Percentiles rank a stretch among this genome's conserved stretches.
Conservation (phyloP, 2,113 vertebrate species). For the Corydoras sp. region DNA sequence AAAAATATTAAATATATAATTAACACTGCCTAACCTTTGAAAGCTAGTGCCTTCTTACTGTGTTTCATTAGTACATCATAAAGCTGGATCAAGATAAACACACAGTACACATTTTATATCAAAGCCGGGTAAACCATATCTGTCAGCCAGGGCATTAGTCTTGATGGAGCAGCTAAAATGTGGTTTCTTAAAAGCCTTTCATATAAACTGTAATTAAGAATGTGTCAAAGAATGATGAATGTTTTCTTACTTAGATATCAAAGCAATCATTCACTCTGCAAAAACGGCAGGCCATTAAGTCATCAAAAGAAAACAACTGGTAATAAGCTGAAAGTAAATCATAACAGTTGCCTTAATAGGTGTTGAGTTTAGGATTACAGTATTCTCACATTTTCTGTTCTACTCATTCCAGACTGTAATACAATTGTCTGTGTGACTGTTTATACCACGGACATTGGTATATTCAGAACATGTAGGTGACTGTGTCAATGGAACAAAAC, state of each 20-base stretch:
- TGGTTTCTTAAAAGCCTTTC: conserved; percentile 7
- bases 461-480: no score
- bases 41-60: background rate
- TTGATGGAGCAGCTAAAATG: conserved; percentile 16
- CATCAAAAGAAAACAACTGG: background rate
- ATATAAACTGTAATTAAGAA: conserved; percentile 11
- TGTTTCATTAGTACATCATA: background rate
- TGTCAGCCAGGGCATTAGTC: background rate
- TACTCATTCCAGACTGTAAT: no score
- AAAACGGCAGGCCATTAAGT: conserved; percentile 9
- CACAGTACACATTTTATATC: background rate
- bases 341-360: no score
- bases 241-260: conserved; percentile 18
- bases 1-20: no score
- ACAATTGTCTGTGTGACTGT: no score
- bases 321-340: no score
- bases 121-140: background rate
- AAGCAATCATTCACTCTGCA: conserved; percentile 17
- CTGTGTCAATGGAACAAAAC: no score
- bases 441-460: no score
- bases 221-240: conserved; percentile 2
- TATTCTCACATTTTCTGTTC: no score
- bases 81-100: background rate
- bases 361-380: no score
- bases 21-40: background rate